Conservation (phyloP, 2,888 invertebrate genomes). For the Portevinia maculata region DNA sequence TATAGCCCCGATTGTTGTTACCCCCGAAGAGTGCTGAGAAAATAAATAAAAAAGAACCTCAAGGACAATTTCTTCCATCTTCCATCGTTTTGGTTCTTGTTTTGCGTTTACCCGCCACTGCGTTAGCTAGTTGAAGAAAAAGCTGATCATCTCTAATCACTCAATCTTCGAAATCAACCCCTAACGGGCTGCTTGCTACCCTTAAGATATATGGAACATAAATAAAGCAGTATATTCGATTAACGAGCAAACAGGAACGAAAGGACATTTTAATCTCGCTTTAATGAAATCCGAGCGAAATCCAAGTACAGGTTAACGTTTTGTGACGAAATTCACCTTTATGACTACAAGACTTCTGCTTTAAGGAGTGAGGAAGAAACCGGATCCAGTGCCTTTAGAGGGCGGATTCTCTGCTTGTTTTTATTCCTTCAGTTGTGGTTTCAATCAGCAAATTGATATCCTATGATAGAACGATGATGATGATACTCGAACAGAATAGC, state of each 20-base stretch:
- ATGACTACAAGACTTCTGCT: constrained; percentile 22
- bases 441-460: constrained; percentile 82
- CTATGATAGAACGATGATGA: constrained; percentile 73
- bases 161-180: constrained; percentile 54
- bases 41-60: constrained; percentile 19
- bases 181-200: constrained; percentile 14
- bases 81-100: constrained; percentile 8
- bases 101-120: neutral
- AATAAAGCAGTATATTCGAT: constrained; percentile 46
- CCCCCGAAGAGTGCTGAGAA: constrained; percentile 10
- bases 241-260: constrained; percentile 14
- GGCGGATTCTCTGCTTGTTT: neutral
- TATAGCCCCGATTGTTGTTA: constrained; percentile 20
- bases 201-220: constrained; percentile 31
- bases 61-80: constrained; percentile 29
- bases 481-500: constrained; percentile 55
- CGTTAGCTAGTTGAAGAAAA: constrained; percentile 28
- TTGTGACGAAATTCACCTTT: constrained; percentile 58
- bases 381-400: neutral
- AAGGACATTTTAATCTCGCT: constrained; percentile 61
- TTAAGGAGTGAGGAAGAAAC: constrained; percentile 15
- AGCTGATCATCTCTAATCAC: constrained; percentile 64
- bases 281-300: constrained; percentile 54
- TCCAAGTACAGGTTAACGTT: constrained; percentile 58
- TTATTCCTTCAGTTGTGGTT: constrained; percentile 70